Conservation (phyloP, 2,888 invertebrate species). For the Drosophila austrosaltans region DNA sequence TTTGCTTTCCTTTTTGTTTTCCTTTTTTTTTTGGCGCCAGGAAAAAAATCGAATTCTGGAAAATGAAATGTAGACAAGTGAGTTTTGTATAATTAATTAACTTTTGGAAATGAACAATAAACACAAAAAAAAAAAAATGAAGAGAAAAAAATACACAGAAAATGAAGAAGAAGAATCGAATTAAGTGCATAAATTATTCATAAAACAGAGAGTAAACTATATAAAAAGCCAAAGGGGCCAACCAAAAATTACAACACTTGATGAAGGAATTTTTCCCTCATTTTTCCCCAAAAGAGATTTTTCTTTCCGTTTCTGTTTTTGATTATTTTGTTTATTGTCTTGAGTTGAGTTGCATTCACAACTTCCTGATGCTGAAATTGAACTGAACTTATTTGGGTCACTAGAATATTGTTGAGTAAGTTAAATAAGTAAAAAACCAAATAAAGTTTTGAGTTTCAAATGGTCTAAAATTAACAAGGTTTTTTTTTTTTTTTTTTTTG, state of each 20-base stretch:
- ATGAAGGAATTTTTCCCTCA: conserved; percentile 2
- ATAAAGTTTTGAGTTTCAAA: conserved; percentile 8
- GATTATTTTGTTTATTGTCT: conserved; percentile 58
- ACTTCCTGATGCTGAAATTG: conserved; percentile 8
- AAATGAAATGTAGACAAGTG: conserved; percentile 46
- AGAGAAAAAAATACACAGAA: background rate
- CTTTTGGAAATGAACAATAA: conserved; percentile 60
- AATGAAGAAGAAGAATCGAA: conserved; percentile 27
- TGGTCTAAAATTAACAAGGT: conserved; percentile 3
- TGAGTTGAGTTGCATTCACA: conserved; percentile 14
- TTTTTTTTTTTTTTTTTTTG: background rate
- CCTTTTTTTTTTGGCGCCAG: conserved; percentile 46
- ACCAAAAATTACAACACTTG: conserved; percentile 52
- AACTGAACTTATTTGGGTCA: conserved; percentile 12
- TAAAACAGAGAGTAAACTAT: conserved; percentile 41
- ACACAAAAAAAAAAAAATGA: conserved; percentile 47
- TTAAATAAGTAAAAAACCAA: background rate
- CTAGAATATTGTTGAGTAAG: background rate
- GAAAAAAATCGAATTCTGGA: conserved; percentile 40
- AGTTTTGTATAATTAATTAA: conserved; percentile 63
- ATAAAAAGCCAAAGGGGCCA: conserved; percentile 20
- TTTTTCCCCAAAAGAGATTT: background rate
- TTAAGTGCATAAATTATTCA: conserved; percentile 75
- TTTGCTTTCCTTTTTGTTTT: conserved; percentile 52
- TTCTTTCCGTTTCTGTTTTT: background rate